phyloP scores from a whole-genome alignment of 2,797 vertebrate species.

The Echeneis naucrates region DNA sequence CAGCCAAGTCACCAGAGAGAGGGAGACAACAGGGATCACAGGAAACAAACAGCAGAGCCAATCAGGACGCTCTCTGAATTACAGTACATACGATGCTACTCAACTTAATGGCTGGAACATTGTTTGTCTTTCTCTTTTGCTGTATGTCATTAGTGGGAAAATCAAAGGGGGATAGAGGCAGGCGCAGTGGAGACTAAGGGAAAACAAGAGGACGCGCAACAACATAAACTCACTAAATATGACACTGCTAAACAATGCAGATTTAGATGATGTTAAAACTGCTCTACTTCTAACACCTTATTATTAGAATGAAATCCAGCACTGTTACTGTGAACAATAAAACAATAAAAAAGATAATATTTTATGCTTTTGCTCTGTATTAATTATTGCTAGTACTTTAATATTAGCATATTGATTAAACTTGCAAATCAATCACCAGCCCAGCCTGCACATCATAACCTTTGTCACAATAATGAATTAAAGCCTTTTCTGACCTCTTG shows the following conservation, averaged over 20 bases:
- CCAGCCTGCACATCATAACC: constrained; percentile 45
- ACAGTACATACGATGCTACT: constrained; percentile 36
- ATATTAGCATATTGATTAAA: constrained; percentile 53
- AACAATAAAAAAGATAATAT: neutral
- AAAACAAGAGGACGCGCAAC: constrained; percentile 33
- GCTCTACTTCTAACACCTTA: neutral
- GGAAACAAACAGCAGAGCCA: constrained; percentile 71
- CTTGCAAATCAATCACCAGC: constrained; percentile 57
- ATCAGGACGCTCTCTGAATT: constrained; percentile 62
- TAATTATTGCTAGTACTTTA: constrained; percentile 16
- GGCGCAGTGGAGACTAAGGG: constrained; percentile 35
- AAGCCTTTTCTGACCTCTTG: constrained; percentile 64
- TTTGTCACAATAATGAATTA: constrained; percentile 68
- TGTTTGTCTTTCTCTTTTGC: constrained; percentile 54
- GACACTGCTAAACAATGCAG: neutral
- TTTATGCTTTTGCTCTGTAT: constrained; percentile 3
- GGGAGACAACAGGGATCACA: constrained; percentile 61
- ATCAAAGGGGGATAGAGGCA: constrained; percentile 46
- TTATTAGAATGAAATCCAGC: neutral
- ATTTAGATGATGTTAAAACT: neutral
- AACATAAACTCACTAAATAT: constrained; percentile 12
- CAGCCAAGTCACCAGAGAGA: constrained; percentile 64
- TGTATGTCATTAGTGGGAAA: constrained; percentile 49
- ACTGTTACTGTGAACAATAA: neutral
- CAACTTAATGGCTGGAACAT: constrained; percentile 46